Base-by-base conservation (phyloP, 2,113 vertebrate genomes). In the Serinus canaria region DNA sequence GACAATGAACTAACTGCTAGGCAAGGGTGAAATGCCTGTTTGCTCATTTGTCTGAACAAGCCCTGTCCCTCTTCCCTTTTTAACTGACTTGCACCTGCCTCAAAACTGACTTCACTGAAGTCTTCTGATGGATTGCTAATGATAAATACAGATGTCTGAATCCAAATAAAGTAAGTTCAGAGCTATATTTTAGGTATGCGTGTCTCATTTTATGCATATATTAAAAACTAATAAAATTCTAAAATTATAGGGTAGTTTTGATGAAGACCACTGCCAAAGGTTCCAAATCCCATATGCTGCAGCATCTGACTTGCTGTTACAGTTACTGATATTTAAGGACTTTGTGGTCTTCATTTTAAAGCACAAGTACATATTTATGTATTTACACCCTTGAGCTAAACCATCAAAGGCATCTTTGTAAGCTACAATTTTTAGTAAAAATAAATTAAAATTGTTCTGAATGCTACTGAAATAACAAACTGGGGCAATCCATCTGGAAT, bases 371-470 rank as follows among this genome's bases (percentile, higher is more conserved):
- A 56, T 78, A 81, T 92, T 83, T 93, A 91, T 89, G 44, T 83
- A 81, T 89, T 95, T 67, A 91, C 93, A 94, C 89, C 92, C 87
- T 83, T 89, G 63, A 96, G 87, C 70, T 88, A 90, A 74, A 41
- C 91, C 68, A 91, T 94, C 82, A 81, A 94, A 96, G n/a, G 30
- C 69, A 88, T 96, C 69, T 90, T 95, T 97, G 62, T 93, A 73
- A 96, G 79, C 55, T 83, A 69, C 76, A 90, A 84, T 85, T 95
- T 97, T 97, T 96, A 96, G 95, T 95, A 95, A 97, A 97, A 94
- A 96, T 95, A 95, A 95, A 97, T 97, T 97, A 83, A 95, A 96
- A 96, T 97, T 97, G 68, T 87, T 96, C 94, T 83, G 74, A 58
- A 75, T 24, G 73, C 92, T 79, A 64, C 90, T 97, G 73, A 93